A percentile compares a stretch with the other conserved stretches of the same genome.
These are phyloP conservation scores for Peromyscus aztecus DNA, from an alignment of 2,797 vertebrate genomes.

Conservation along the genomic window DNA sequence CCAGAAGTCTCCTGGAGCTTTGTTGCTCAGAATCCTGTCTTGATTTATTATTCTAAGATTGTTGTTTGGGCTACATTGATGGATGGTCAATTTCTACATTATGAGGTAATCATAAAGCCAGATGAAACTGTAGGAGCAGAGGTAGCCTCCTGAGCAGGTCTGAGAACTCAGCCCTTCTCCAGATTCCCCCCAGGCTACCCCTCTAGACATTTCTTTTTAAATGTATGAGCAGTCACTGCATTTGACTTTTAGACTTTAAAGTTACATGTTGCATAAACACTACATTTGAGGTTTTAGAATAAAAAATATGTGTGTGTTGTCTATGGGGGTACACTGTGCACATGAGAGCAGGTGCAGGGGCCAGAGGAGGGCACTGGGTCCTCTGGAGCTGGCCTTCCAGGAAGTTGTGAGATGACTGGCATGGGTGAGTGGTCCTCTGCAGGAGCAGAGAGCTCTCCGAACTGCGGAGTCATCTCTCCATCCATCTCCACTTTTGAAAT, in stretches of 20 bases:
- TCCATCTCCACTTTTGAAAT: not conserved
- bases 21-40: constrained; percentile 18
- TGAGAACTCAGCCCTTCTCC: not conserved
- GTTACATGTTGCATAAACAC: not conserved
- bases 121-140: constrained; percentile 38
- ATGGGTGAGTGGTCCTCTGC: not conserved
- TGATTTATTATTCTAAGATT: constrained; percentile 71
- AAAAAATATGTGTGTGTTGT: not conserved
- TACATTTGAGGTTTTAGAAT: not conserved
- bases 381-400: not conserved
- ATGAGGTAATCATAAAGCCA: constrained; percentile 63
- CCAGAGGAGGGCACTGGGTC: not conserved
- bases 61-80: constrained; percentile 77
- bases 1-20: constrained; percentile 57
- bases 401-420: not conserved
- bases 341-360: not conserved
- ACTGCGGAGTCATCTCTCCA: not conserved
- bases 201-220: not conserved
- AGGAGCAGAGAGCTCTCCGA: not conserved
- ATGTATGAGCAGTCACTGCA: not conserved
- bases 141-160: not conserved
- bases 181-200: not conserved
- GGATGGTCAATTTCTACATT: constrained; percentile 75
- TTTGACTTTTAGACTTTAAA: constrained; percentile 27
- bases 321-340: not conserved